Percentiles rank a stretch among this genome's conserved stretches.
Evolutionary conservation across 2,113 vertebrate genomes (phyloP).

Genomic region (Odontesthes bonariensis): DNA sequence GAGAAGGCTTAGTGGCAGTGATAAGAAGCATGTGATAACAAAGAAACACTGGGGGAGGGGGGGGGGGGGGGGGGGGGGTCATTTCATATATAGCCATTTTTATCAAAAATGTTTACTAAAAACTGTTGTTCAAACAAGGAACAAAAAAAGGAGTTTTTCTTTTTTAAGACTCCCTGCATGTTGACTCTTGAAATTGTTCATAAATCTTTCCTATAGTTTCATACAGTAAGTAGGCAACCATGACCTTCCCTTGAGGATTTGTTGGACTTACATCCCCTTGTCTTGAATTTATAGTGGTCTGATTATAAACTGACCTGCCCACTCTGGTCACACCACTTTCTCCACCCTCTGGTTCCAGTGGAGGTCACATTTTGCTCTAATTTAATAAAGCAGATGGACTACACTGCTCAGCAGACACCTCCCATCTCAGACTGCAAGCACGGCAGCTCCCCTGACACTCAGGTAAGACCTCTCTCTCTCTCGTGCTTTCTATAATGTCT

Average conservation of each 20-base stretch:
- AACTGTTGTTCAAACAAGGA: no score
- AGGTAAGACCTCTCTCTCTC: constrained; percentile 1
- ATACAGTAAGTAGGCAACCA: not conserved
- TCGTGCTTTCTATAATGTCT: not conserved
- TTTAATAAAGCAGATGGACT: constrained; percentile 51
- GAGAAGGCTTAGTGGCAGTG: no score
- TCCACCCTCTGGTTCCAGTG: constrained; percentile 11
- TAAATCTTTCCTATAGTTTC: not conserved
- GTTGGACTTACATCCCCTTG: not conserved
- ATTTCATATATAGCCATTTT: no score
- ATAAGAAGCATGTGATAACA: no score
- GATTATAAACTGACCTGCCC: constrained; percentile 44
- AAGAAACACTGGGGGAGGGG: no score
- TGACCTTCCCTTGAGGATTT: not conserved
- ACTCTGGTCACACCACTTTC: constrained; percentile 39
- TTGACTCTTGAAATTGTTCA: not conserved
- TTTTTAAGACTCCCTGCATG: no score
- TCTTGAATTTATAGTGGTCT: constrained; percentile 44
- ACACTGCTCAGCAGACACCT: constrained; percentile 9
- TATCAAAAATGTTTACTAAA: no score
- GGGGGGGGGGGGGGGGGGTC: no score
- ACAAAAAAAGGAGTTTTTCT: no score
- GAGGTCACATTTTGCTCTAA: constrained; percentile 23
- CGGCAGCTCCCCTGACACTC: constrained; percentile 1
- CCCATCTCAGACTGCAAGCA: constrained; percentile 8